Conservation (phyloP, 2,888 invertebrate species). For the Eristalis arbustorum region DNA sequence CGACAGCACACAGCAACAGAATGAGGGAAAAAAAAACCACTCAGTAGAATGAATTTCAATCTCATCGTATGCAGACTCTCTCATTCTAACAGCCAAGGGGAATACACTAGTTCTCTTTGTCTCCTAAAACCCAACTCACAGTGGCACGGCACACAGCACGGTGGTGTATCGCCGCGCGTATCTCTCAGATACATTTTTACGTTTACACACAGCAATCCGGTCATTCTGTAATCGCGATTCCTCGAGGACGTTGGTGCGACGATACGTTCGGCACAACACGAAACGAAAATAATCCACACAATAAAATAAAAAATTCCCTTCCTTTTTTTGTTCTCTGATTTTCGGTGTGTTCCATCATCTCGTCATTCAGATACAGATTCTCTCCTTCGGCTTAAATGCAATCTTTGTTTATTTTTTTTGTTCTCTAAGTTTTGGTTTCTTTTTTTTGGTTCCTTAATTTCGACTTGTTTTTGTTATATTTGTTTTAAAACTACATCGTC, state of each 20-base stretch:
- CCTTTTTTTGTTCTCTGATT: conserved; percentile 30
- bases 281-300: conserved; percentile 61
- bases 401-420: conserved; percentile 22
- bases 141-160: neutral
- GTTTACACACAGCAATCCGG: conserved; percentile 80
- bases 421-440: neutral
- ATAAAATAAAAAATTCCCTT: conserved; percentile 50
- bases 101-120: conserved; percentile 18
- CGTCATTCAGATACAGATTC: conserved; percentile 24
- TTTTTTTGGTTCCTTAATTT: neutral
- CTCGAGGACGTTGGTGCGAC: conserved; percentile 80
- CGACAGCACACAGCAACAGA: neutral
- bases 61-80: conserved; percentile 32
- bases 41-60: neutral
- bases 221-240: conserved; percentile 81
- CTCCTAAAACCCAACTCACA: neutral
- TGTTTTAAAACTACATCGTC: neutral
- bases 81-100: conserved; percentile 34
- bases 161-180: conserved; percentile 50
- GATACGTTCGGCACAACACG: conserved; percentile 65
- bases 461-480: neutral
- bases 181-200: conserved; percentile 76
- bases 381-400: conserved; percentile 50
- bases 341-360: conserved; percentile 31
- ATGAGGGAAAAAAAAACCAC: conserved; percentile 3